Conservation (phyloP, 1,140 invertebrate genomes). For the Gryllus bimaculatus region DNA sequence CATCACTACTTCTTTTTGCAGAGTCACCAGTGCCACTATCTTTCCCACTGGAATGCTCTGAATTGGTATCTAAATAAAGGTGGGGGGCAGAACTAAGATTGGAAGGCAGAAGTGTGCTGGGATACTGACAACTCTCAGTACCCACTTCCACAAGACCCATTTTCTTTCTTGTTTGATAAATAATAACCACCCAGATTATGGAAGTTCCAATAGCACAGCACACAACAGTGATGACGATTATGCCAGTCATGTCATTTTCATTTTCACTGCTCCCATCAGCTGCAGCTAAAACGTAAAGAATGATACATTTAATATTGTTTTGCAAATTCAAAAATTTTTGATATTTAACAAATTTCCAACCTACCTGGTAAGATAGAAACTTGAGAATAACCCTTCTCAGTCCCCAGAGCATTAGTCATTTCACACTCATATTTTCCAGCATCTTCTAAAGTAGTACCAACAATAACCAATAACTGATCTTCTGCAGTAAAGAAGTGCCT, state of each 20-base stretch:
- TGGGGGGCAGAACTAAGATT: slow-evolving; percentile 32
- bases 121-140: slow-evolving; percentile 27
- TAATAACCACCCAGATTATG: slow-evolving; percentile 83
- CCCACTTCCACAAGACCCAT: slow-evolving; percentile 28
- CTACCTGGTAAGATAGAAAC: slow-evolving; percentile 47
- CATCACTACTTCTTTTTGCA: slow-evolving; percentile 47
- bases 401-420: slow-evolving; percentile 74
- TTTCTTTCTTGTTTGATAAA: slow-evolving; percentile 71
- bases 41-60: slow-evolving; percentile 40
- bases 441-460: slow-evolving; percentile 64
- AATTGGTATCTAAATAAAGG: slow-evolving; percentile 33
- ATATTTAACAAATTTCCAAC: background rate
- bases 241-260: slow-evolving; percentile 65
- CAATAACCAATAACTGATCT: slow-evolving; percentile 79
- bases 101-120: slow-evolving; percentile 29
- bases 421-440: slow-evolving; percentile 81
- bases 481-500: slow-evolving; percentile 75
- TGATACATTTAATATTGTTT: background rate
- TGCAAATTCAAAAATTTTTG: background rate
- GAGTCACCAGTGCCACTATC: slow-evolving; percentile 56
- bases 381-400: slow-evolving; percentile 41
- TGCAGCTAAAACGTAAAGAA: slow-evolving; percentile 22
- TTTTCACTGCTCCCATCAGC: slow-evolving; percentile 36
- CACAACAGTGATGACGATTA: slow-evolving; percentile 81
- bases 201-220: slow-evolving; percentile 84